These are phyloP conservation scores for Exaiptasia diaphana DNA, from an alignment of 64 coral and sea anemone genomes.

Conservation along the genomic window DNA sequence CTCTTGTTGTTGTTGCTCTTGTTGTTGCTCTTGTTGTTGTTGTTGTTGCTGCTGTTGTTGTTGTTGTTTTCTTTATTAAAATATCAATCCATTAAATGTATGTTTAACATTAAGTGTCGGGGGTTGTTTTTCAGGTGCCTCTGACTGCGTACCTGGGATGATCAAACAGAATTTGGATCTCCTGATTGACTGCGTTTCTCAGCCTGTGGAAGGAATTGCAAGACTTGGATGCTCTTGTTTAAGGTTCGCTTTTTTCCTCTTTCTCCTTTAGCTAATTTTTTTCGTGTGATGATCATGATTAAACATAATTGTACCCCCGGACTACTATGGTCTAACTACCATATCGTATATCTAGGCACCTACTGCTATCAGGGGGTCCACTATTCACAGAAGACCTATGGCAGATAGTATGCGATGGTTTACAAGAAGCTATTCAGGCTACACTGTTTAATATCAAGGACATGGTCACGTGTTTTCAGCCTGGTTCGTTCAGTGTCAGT, in stretches of 20 bases:
- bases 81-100: too few relatives aligned
- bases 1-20: too few relatives aligned
- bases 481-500: conserved; percentile 77
- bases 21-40: too few relatives aligned
- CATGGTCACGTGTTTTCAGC: conserved; percentile 90
- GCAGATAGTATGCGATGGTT: conserved; percentile 89
- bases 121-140: conserved; percentile 81
- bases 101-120: too few relatives aligned
- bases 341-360: conserved; percentile 76
- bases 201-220: conserved; percentile 91
- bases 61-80: too few relatives aligned
- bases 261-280: background rate
- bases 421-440: conserved; percentile 79
- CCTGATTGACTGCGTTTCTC: conserved; percentile 80
- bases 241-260: too few relatives aligned
- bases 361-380: conserved; percentile 78
- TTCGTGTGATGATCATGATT: background rate
- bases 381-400: conserved; percentile 96
- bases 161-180: conserved; percentile 92
- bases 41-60: too few relatives aligned
- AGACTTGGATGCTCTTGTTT: conserved; percentile 93
- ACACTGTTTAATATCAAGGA: conserved; percentile 82
- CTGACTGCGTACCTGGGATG: conserved; percentile 88
- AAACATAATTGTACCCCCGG: background rate
- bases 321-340: background rate